A percentile compares a stretch with the other conserved stretches of the same genome.
These are phyloP conservation scores for Lacerta agilis DNA, from an alignment of 2,797 vertebrate genomes.

Conservation along the genomic window DNA sequence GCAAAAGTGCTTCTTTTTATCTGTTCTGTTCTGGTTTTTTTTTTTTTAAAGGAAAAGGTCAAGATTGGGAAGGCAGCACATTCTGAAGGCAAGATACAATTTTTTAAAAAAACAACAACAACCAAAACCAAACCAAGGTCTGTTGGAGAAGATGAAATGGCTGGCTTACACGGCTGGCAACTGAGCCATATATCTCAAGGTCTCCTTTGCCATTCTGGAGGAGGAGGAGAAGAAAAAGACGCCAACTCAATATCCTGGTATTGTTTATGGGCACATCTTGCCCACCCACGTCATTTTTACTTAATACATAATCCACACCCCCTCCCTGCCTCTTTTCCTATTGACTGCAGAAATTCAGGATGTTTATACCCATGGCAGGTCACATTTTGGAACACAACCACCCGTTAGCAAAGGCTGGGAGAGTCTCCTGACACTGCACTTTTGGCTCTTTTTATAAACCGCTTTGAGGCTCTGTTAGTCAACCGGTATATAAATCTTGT, in stretches of 20 bases:
- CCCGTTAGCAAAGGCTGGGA: no score
- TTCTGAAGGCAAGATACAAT: background rate
- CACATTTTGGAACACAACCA: background rate
- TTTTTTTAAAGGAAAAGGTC: background rate
- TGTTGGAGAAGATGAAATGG: background rate
- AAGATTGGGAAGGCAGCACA: background rate
- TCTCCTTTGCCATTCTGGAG: constrained; percentile 61
- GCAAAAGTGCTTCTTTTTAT: no score
- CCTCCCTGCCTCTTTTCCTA: background rate
- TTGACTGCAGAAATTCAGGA: background rate
- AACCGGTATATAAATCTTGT: no score
- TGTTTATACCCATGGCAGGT: background rate
- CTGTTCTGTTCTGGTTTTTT: no score
- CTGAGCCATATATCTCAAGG: constrained; percentile 22
- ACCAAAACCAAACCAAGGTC: background rate
- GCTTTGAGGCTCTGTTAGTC: background rate
- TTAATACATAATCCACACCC: background rate
- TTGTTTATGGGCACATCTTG: background rate
- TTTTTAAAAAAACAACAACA: background rate
- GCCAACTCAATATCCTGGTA: background rate
- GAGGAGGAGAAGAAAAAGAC: background rate
- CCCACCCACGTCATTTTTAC: background rate
- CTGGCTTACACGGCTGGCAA: constrained; percentile 60
- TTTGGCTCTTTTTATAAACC: background rate
- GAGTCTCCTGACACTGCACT: background rate